A percentile compares a stretch with the other conserved stretches of the same genome.
These are phyloP conservation scores for Amblyopsis rosae DNA, from an alignment of 2,113 vertebrate species.

Conservation along the genomic window DNA sequence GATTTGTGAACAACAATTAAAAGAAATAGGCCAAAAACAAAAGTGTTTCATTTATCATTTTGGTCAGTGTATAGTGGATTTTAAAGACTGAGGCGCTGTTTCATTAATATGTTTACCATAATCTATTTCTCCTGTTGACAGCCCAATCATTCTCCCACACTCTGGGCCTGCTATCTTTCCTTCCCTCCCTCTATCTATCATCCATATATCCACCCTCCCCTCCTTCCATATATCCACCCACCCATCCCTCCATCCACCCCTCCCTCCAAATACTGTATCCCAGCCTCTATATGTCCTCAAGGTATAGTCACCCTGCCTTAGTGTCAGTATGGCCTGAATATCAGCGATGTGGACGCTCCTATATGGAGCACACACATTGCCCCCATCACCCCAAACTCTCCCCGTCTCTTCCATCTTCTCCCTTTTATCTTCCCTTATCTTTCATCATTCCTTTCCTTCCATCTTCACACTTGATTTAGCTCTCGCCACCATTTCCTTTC, in stretches of 20 bases:
- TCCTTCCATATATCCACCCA: not conserved
- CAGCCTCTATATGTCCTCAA: conserved; percentile 33
- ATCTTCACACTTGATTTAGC: not conserved
- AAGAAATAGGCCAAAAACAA: no score
- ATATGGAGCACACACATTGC: conserved; percentile 23
- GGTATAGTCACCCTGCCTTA: conserved; percentile 61
- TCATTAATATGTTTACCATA: conserved; percentile 37
- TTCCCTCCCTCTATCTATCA: not conserved
- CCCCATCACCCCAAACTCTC: not conserved
- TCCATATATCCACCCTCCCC: conserved; percentile 31
- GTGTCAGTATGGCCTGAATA: conserved; percentile 50
- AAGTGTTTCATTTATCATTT: no score
- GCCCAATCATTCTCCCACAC: conserved; percentile 9
- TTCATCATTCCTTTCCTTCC: not conserved
- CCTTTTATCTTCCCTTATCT: not conserved
- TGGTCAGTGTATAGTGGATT: no score
- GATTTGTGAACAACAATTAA: no score
- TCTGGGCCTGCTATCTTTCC: conserved; percentile 10
- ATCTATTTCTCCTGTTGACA: conserved; percentile 3
- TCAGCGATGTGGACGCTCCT: not conserved
- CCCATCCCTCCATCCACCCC: not conserved
- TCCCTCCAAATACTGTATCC: conserved; percentile 23
- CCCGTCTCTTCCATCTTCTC: not conserved
- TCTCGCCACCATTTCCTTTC: not conserved
- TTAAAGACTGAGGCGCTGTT: not conserved